A percentile compares a stretch with the other conserved stretches of the same genome.
These are phyloP conservation scores for Mythimna ferrago DNA, from an alignment of 2,888 invertebrate genomes.

Conservation along the genomic window DNA sequence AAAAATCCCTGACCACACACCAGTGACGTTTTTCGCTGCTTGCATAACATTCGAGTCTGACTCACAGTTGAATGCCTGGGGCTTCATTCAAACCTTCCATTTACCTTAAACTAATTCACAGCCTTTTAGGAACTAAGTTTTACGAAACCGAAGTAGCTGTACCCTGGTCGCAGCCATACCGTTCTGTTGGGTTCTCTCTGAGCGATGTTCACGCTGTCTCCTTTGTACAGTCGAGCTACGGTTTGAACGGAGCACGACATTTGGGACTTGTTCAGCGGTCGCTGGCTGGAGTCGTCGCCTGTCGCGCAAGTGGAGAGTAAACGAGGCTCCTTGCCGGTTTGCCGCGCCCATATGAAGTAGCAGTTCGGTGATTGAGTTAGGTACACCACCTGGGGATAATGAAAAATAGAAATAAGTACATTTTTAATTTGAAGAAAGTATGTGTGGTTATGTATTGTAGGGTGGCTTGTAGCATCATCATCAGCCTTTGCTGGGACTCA, in stretches of 20 bases:
- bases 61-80: slow-evolving; percentile 50
- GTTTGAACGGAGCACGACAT: slow-evolving; percentile 84
- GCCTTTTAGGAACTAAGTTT: slow-evolving; percentile 86
- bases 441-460: neutral
- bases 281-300: slow-evolving; percentile 78
- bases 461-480: too few species aligned
- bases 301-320: slow-evolving; percentile 80
- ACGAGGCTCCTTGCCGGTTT: slow-evolving; percentile 67
- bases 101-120: slow-evolving; percentile 73
- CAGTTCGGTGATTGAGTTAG: slow-evolving; percentile 81
- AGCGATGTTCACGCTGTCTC: slow-evolving; percentile 80
- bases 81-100: slow-evolving; percentile 42
- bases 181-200: slow-evolving; percentile 84
- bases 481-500: too few species aligned
- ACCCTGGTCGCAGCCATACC: slow-evolving; percentile 81
- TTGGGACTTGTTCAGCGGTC: slow-evolving; percentile 77
- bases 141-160: slow-evolving; percentile 84
- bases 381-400: slow-evolving; percentile 81
- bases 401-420: neutral
- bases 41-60: slow-evolving; percentile 45
- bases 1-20: slow-evolving; percentile 33
- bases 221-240: slow-evolving; percentile 77
- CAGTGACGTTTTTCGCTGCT: slow-evolving; percentile 33
- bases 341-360: slow-evolving; percentile 82
- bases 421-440: neutral